Percentiles rank a stretch among this genome's conserved stretches.
Conservation (phyloP, 30 jellyfish, hydroid and myxozoan genomes). For the Morbakka virulenta region DNA sequence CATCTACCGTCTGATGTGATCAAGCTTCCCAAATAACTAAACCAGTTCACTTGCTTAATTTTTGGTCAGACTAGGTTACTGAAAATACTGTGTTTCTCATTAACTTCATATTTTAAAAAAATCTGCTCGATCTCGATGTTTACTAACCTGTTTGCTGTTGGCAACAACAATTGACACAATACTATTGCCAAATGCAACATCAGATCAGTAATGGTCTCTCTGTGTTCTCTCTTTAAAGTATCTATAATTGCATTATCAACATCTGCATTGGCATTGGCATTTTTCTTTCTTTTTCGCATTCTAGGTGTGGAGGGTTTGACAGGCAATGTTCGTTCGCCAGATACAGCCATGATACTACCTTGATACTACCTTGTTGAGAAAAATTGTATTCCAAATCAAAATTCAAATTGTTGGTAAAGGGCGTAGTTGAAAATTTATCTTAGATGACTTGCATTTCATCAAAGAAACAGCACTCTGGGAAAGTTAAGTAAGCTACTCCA, state of each 20-base stretch:
- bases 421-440: background rate
- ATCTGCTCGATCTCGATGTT: background rate
- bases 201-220: too few relatives aligned
- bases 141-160: background rate
- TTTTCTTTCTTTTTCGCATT: too few relatives aligned
- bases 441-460: background rate
- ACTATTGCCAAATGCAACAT: background rate
- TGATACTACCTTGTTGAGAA: background rate
- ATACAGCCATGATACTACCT: background rate
- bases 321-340: background rate
- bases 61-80: background rate
- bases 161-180: background rate
- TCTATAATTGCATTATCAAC: background rate
- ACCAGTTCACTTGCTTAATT: too few relatives aligned
- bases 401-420: background rate
- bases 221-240: too few relatives aligned
- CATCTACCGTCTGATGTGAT: too few relatives aligned
- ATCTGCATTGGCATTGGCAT: background rate
- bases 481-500: background rate
- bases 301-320: background rate
- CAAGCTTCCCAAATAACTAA: too few relatives aligned
- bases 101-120: background rate
- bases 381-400: background rate
- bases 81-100: background rate
- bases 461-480: too few relatives aligned